Evolutionary conservation across 2,113 vertebrate species (phyloP), one percentile per base, ranked within the genome.

Genomic region (Albula glossodonta): DNA sequence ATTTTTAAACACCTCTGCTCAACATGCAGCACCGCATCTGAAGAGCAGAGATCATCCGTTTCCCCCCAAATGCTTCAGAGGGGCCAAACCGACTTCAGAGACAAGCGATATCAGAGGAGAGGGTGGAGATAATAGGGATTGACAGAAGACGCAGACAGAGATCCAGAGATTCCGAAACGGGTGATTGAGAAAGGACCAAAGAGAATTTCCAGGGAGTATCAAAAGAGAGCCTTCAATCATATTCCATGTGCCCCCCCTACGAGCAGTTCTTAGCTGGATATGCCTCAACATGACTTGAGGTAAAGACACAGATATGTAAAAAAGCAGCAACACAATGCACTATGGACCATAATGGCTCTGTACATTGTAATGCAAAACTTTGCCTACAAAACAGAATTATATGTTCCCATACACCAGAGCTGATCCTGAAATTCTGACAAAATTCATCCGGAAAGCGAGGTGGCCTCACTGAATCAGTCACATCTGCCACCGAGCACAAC

Each of bases 151-250:
- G 41, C 8, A 85, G 74, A 85, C 52, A 49, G 84, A 74, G 15
- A 85, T 57, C 77, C 41, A 7, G 74, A 74, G n/a, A 79, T n/a
- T 9, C 70, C 13, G 4, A 41, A n/a, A 49, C 19, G 25, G 52
- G 22, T 74, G 84, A 85, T 57, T 79, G 77, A 57, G 84, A 85
- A 53, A 85, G 51, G 84, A 79, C 70, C n/a, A 25, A 51, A 56
- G 70, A 77, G 70, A 7, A 8, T 52, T 48, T 74, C 70, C 11
- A 19, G 41, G n/a, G 83, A 25, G 22, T 7, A 57, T 22, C 84
- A 48, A 49, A 49, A 15, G 9, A 22, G n/a, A 13, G 17, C 52
- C 48, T 48, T 22, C 3, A 5, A n/a, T 31, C 41, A 19, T 13
- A 57, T 51, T 74, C 70, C 70, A 31, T 19, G 19, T 70, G 2